These are phyloP conservation scores for Chaenocephalus aceratus DNA, from an alignment of 2,113 vertebrate species.

Conservation along the genomic window DNA sequence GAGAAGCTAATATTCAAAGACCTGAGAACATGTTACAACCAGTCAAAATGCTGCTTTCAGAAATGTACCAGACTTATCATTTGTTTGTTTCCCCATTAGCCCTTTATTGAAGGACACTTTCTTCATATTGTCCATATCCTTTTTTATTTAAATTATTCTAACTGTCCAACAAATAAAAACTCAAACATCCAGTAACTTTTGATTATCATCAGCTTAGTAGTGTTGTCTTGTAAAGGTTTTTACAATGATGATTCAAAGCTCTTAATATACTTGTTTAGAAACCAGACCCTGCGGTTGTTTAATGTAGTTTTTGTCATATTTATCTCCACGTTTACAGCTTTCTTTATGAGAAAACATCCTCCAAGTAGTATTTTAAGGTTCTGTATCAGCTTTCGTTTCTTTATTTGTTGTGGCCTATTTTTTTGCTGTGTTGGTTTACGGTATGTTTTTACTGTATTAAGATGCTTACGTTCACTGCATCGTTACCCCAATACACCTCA, in stretches of 20 bases:
- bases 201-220: not conserved
- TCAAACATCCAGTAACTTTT: not conserved
- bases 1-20: not conserved
- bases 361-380: conserved; percentile 8
- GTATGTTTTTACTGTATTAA: conserved; percentile 26
- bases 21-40: not conserved
- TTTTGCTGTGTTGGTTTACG: conserved; percentile 13
- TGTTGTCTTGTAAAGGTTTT: not conserved
- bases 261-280: not conserved
- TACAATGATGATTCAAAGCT: not conserved
- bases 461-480: conserved; percentile 42
- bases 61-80: too few relatives aligned
- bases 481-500: conserved; percentile 33
- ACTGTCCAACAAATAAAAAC: not conserved
- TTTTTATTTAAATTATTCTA: not conserved
- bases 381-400: not conserved
- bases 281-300: not conserved
- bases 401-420: not conserved
- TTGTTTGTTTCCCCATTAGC: not conserved
- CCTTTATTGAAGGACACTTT: not conserved
- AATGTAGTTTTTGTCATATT: not conserved
- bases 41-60: not conserved
- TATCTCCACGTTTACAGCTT: conserved; percentile 4
- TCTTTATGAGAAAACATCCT: conserved; percentile 1
- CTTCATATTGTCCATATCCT: not conserved